Percentiles rank a stretch among this genome's conserved stretches.
These are phyloP conservation scores for Steinernema feltiae DNA, from an alignment of 1,140 invertebrate species.

Conservation along the genomic window DNA sequence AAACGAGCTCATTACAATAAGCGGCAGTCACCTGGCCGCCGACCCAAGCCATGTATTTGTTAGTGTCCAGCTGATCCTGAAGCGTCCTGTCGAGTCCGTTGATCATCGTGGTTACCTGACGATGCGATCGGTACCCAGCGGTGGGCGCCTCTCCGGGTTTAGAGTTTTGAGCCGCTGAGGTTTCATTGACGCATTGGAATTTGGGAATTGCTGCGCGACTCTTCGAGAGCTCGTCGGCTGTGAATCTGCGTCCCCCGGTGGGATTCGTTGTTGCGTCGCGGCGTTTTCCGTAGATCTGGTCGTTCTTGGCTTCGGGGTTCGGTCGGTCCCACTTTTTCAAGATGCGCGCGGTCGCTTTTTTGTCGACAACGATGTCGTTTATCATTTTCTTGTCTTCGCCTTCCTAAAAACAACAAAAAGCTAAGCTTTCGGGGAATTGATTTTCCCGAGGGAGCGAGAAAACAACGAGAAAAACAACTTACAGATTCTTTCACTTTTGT, in stretches of 20 bases:
- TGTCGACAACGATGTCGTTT: conserved; percentile 25
- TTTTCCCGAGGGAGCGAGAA: background rate
- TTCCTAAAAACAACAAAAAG: conserved; percentile 13
- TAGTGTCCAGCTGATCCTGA: conserved; percentile 28
- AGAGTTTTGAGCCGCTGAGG: conserved; percentile 11
- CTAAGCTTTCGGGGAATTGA: background rate
- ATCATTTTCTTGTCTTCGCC: conserved; percentile 19
- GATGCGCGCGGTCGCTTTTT: conserved; percentile 25
- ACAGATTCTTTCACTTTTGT: conserved; percentile 21
- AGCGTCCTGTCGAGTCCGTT: conserved; percentile 17
- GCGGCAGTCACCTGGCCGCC: conserved; percentile 39
- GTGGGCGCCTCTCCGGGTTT: background rate
- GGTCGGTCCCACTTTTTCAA: conserved; percentile 30
- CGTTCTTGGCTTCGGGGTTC: conserved; percentile 27
- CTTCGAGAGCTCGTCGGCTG: conserved; percentile 20
- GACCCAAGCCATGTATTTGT: conserved; percentile 36
- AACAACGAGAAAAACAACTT: background rate
- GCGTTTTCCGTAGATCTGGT: conserved; percentile 26
- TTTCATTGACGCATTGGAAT: conserved; percentile 24
- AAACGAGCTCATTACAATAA: too few relatives aligned
- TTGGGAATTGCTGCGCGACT: conserved; percentile 26
- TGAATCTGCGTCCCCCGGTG: conserved; percentile 23
- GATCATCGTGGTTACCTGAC: conserved; percentile 2
- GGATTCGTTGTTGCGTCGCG: conserved; percentile 16
- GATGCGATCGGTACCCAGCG: background rate